Evolutionary conservation across 1,140 invertebrate species (phyloP), one percentile per base, ranked within the genome.

Genomic region (Ostrea denselamellosa): DNA sequence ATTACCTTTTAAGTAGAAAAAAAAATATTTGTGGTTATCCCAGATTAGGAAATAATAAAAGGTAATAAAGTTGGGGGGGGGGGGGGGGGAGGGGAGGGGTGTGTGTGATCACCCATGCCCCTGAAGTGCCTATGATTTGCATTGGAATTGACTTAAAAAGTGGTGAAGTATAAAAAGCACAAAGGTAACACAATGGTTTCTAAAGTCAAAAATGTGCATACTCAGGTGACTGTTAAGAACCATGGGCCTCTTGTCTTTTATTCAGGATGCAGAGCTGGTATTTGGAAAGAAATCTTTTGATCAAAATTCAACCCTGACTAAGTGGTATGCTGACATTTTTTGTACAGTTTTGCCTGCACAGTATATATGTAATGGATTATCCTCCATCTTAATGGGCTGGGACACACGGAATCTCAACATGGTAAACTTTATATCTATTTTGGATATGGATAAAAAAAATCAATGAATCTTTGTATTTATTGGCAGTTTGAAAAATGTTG

Each of bases 241-340:
- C 34, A 44, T 5, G 5, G 34, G 2, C 5, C 34, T 44, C 7
- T 22, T 25, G 8, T 14, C 25, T 0, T 81, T 81, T 44, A 77
- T 9, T n/a, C 84, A 58, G 83, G n/a, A 17, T 44, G 71, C 77
- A 0, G 44, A 86, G 10, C 5, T 71, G 51, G 10, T 86, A 10
- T 53, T 86, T 25, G 85, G 85, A 9, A 65, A 77, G 51, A 86
- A 86, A 53, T 77, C 68, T 14, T 86, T 81, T 28, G 53, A 56
- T 54, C 68, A 77, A 52, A 86, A 86, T 62, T 81, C 65, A n/a
- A 77, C 85, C 28, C 17, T 81, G 19, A 28, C 85, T 5, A 81
- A 71, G n/a, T 81, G 51, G 51, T 54, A 71, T 10, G 71, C 85
- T 0, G 85, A 54, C 53, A 81, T 51, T 1, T 71, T 86, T 44